A percentile compares a stretch with the other conserved stretches of the same genome.
phyloP scores from a whole-genome alignment of 2,113 vertebrate genomes.

The Rana temporaria region DNA sequence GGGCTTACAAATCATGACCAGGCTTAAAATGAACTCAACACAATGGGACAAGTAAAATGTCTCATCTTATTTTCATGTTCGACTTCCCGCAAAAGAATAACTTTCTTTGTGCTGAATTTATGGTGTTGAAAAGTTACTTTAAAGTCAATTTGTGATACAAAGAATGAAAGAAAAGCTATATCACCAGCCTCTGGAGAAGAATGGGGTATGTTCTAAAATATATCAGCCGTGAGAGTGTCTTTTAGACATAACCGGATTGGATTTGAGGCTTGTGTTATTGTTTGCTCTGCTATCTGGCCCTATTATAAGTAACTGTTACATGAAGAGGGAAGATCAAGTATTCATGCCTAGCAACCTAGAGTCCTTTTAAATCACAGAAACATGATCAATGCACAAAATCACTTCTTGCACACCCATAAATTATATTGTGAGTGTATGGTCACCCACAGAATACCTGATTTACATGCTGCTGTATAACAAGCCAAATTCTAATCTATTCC shows the following conservation, averaged over 20 bases:
- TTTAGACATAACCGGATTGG: conserved; percentile 36
- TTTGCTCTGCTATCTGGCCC: conserved; percentile 17
- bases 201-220: conserved; percentile 35
- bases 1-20: neutral
- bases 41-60: conserved; percentile 15
- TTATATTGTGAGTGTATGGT: conserved; percentile 44
- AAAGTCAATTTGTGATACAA: conserved; percentile 26
- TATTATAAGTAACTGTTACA: conserved; percentile 40
- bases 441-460: conserved; percentile 51
- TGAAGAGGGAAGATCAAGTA: conserved; percentile 50
- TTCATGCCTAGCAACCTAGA: conserved; percentile 39
- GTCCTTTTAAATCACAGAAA: conserved; percentile 44
- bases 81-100: conserved; percentile 7
- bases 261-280: conserved; percentile 40
- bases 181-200: conserved; percentile 31
- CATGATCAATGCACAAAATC: conserved; percentile 51
- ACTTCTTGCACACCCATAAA: conserved; percentile 27
- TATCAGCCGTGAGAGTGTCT: conserved; percentile 25
- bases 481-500: conserved; percentile 56
- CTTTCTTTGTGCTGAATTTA: conserved; percentile 30
- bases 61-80: neutral
- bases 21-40: neutral
- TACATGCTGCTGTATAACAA: conserved; percentile 44
- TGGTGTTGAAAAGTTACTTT: conserved; percentile 19
- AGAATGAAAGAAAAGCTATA: conserved; percentile 41